Evolutionary conservation across 2,888 invertebrate species (phyloP).

Genomic region (Eucera pruinosa): DNA sequence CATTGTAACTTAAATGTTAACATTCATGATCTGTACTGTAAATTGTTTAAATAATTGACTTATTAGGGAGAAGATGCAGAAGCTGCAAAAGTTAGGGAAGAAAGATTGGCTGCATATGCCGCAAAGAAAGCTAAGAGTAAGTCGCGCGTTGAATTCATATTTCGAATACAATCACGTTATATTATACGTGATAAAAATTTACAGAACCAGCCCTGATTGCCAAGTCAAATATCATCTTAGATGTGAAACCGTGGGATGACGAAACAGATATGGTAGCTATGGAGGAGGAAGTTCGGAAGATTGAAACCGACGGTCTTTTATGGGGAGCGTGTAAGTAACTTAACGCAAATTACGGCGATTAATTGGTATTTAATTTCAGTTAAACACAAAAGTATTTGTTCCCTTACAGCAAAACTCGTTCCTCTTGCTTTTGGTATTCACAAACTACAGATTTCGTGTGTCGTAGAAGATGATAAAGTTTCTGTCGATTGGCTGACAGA

Average conservation of each 20-base stretch:
- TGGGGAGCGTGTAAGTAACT: constrained; percentile 92
- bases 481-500: constrained; percentile 95
- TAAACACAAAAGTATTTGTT: constrained; percentile 35
- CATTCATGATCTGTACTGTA: constrained; percentile 28
- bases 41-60: constrained; percentile 57
- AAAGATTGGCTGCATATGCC: constrained; percentile 94
- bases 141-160: constrained; percentile 59
- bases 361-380: background rate
- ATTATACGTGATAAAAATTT: constrained; percentile 56
- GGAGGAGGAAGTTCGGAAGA: constrained; percentile 92
- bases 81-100: constrained; percentile 90
- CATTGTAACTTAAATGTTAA: constrained; percentile 25
- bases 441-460: constrained; percentile 95
- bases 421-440: constrained; percentile 96
- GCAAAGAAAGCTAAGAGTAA: constrained; percentile 96
- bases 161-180: constrained; percentile 1
- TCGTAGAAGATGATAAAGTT: constrained; percentile 98
- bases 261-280: constrained; percentile 96
- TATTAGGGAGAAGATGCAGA: constrained; percentile 89
- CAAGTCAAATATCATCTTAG: constrained; percentile 96
- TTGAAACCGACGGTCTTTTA: constrained; percentile 93
- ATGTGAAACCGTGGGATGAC: constrained; percentile 97
- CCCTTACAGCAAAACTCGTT: constrained; percentile 90
- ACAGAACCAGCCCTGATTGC: constrained; percentile 94
- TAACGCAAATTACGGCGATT: background rate